Evolutionary conservation across 2,113 vertebrate species (phyloP).

Genomic region (Ochotona curzoniae): DNA sequence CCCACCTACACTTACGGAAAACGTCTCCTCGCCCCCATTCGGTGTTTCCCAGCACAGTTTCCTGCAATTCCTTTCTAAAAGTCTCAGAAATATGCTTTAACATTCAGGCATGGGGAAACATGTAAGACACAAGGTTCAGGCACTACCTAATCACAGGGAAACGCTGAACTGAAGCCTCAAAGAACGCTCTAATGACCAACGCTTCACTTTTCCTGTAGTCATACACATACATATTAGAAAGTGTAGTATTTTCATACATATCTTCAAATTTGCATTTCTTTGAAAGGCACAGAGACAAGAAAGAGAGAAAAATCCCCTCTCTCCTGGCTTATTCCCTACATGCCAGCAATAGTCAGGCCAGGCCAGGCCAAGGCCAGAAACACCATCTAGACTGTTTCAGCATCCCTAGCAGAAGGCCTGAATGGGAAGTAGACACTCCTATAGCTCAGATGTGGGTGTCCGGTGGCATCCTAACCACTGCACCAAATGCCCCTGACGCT

Average conservation of each 20-base stretch:
- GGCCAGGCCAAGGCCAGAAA: neutral
- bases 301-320: too few species aligned
- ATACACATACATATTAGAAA: neutral
- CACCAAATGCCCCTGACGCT: too few species aligned
- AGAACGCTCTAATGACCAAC: neutral
- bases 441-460: too few species aligned
- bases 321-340: neutral
- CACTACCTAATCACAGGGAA: neutral
- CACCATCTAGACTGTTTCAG: too few species aligned
- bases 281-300: too few species aligned
- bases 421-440: too few species aligned
- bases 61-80: neutral
- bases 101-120: neutral
- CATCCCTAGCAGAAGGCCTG: too few species aligned
- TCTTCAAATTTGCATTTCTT: too few species aligned
- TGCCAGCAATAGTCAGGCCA: neutral
- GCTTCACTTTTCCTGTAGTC: neutral
- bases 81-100: neutral
- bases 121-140: accelerated
- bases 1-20: accelerated
- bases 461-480: too few species aligned
- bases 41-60: neutral
- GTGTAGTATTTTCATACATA: neutral
- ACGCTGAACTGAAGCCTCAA: too few species aligned
- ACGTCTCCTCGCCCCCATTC: neutral